Conservation (phyloP, 2,888 invertebrate genomes). For the Clunio marinus region DNA sequence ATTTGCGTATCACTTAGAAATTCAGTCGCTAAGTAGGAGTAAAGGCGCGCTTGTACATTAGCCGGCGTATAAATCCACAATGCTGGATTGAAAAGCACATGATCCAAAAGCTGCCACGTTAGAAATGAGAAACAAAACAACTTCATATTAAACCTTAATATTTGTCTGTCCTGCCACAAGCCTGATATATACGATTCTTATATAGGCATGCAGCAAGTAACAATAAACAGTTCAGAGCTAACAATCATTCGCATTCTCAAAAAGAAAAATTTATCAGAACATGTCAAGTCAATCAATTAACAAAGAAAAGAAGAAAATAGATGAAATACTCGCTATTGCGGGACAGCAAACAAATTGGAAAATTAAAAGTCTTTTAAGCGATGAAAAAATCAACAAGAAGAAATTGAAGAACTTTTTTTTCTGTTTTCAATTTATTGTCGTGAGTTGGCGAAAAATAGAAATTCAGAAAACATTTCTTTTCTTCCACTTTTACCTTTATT, state of each 20-base stretch:
- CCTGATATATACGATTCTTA: slow-evolving; percentile 43
- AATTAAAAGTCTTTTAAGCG: no score
- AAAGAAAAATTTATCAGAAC: neutral
- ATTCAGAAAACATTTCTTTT: no score
- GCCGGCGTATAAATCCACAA: slow-evolving; percentile 98
- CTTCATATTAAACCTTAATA: slow-evolving; percentile 64
- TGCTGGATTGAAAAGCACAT: slow-evolving; percentile 98
- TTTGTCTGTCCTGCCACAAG: slow-evolving; percentile 56
- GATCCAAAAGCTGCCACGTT: slow-evolving; percentile 95
- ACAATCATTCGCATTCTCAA: slow-evolving; percentile 18
- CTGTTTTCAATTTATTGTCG: no score
- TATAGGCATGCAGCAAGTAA: slow-evolving; percentile 45
- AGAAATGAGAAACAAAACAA: slow-evolving; percentile 86
- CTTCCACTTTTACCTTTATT: no score
- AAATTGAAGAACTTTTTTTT: no score
- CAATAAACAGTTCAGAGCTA: slow-evolving; percentile 19
- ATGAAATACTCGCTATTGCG: no score
- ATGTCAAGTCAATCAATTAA: slow-evolving; percentile 14
- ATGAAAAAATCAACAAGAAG: no score
- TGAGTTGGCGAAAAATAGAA: no score
- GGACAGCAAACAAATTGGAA: no score
- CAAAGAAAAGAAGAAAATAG: neutral
- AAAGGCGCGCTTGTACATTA: slow-evolving; percentile 89
- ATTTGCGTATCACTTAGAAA: slow-evolving; percentile 96
- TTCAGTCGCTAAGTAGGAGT: slow-evolving; percentile 98